These are phyloP conservation scores for Chelon auratus DNA, from an alignment of 2,797 vertebrate species.

Conservation along the genomic window DNA sequence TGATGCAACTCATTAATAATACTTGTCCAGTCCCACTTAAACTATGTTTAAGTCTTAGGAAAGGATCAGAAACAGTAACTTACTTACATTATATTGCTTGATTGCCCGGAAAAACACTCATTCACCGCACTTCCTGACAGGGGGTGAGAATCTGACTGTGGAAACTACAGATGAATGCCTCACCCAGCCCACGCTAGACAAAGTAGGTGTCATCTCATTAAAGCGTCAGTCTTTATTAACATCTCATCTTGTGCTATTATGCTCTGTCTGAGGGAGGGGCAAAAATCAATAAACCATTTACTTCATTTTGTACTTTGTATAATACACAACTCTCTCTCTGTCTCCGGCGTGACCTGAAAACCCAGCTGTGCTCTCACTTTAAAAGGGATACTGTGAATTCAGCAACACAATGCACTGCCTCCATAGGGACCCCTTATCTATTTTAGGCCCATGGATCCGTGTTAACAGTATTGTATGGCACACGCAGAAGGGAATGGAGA, in stretches of 20 bases:
- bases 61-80: conserved; percentile 60
- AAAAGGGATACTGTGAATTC: conserved; percentile 36
- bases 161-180: conserved; percentile 32
- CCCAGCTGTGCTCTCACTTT: conserved; percentile 27
- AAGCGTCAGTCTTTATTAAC: conserved; percentile 70
- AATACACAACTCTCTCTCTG: conserved; percentile 35
- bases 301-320: conserved; percentile 66
- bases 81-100: conserved; percentile 42
- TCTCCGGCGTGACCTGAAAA: conserved; percentile 52
- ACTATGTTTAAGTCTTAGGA: conserved; percentile 61
- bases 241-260: conserved; percentile 56
- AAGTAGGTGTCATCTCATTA: conserved; percentile 61
- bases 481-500: conserved; percentile 12
- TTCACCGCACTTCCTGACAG: conserved; percentile 17
- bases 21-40: conserved; percentile 61
- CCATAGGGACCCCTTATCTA: conserved; percentile 26
- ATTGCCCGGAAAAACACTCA: conserved; percentile 26
- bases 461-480: conserved; percentile 24
- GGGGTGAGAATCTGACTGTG: conserved; percentile 13
- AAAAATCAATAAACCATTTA: conserved; percentile 78
- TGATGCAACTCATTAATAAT: conserved; percentile 80
- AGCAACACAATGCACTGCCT: conserved; percentile 18
- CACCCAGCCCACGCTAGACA: conserved; percentile 39
- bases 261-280: conserved; percentile 38
- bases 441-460: conserved; percentile 36